phyloP scores from a whole-genome alignment of 2,113 vertebrate species.

The Brachypteracias leptosomus region DNA sequence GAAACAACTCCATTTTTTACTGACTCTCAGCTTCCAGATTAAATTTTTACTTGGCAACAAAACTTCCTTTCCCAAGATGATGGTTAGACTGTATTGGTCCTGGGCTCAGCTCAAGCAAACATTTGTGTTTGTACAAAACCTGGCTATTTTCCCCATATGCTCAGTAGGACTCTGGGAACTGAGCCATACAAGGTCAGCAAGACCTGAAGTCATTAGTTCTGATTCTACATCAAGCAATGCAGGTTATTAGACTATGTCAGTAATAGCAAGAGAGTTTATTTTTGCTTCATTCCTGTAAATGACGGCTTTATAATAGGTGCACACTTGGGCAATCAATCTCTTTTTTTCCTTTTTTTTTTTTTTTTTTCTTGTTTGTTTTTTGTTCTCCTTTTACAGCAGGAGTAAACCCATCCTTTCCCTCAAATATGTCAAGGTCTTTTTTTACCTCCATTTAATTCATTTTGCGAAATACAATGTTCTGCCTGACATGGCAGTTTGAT shows the following conservation, averaged over 20 bases:
- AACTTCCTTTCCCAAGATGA: slow-evolving; percentile 68
- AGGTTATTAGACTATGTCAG: slow-evolving; percentile 26
- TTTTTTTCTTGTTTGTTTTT: background rate
- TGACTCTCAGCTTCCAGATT: slow-evolving; percentile 67
- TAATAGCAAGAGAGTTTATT: slow-evolving; percentile 46
- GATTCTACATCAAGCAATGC: slow-evolving; percentile 2
- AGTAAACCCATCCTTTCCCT: background rate
- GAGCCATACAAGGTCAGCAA: slow-evolving; percentile 47
- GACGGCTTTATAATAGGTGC: slow-evolving; percentile 23
- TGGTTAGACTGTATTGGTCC: slow-evolving; percentile 58
- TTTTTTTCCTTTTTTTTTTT: background rate
- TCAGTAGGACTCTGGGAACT: slow-evolving; percentile 60
- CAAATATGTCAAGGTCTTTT: background rate
- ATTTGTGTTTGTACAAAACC: slow-evolving; percentile 71
- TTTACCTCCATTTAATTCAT: background rate
- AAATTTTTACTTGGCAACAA: slow-evolving; percentile 73
- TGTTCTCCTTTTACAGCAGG: background rate
- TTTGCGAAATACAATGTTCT: background rate
- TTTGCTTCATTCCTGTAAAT: slow-evolving; percentile 28
- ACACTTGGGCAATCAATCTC: background rate
- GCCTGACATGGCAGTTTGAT: background rate
- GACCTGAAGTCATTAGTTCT: slow-evolving; percentile 39
- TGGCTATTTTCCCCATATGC: slow-evolving; percentile 63
- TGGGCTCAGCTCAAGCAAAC: slow-evolving; percentile 63
- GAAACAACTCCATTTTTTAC: slow-evolving; percentile 52